A percentile compares a stretch with the other conserved stretches of the same genome.
Conservation (phyloP, 2,113 vertebrate genomes). For the Perca schrenkii region DNA sequence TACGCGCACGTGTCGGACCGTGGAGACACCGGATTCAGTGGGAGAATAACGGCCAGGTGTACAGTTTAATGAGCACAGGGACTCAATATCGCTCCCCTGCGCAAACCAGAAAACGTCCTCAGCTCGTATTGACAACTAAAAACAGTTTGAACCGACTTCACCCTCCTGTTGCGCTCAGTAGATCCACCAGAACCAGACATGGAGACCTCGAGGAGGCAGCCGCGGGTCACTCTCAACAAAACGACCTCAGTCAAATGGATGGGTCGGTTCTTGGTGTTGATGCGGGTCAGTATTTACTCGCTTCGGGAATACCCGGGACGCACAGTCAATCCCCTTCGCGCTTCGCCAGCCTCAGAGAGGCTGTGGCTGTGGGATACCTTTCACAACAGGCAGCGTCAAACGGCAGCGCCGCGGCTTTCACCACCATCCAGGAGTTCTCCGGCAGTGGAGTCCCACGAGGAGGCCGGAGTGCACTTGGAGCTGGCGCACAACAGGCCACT, state of each 20-base stretch:
- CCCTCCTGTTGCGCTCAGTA: constrained; percentile 16
- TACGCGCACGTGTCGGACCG: constrained; percentile 48
- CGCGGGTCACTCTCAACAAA: constrained; percentile 13
- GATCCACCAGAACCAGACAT: constrained; percentile 35
- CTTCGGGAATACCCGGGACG: constrained; percentile 28
- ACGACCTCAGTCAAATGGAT: constrained; percentile 32
- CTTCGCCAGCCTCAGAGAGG: background rate
- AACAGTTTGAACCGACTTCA: constrained; percentile 15
- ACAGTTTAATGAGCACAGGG: constrained; percentile 83
- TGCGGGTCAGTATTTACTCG: constrained; percentile 59
- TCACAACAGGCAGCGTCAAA: constrained; percentile 18
- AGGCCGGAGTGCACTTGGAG: constrained; percentile 36
- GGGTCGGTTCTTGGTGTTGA: constrained; percentile 53
- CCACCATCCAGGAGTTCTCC: constrained; percentile 64
- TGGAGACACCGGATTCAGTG: constrained; percentile 82
- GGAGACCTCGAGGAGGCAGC: background rate
- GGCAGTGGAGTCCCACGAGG: constrained; percentile 72
- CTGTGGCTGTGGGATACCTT: background rate
- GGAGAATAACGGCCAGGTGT: constrained; percentile 81
- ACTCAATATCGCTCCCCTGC: constrained; percentile 73
- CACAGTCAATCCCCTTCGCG: constrained; percentile 9
- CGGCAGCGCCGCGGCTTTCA: background rate
- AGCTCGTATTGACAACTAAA: constrained; percentile 64
- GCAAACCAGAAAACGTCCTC: constrained; percentile 56
- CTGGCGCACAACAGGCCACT: background rate